Base-by-base conservation (phyloP, 2,113 vertebrate species). In the Tupaia chinensis region DNA sequence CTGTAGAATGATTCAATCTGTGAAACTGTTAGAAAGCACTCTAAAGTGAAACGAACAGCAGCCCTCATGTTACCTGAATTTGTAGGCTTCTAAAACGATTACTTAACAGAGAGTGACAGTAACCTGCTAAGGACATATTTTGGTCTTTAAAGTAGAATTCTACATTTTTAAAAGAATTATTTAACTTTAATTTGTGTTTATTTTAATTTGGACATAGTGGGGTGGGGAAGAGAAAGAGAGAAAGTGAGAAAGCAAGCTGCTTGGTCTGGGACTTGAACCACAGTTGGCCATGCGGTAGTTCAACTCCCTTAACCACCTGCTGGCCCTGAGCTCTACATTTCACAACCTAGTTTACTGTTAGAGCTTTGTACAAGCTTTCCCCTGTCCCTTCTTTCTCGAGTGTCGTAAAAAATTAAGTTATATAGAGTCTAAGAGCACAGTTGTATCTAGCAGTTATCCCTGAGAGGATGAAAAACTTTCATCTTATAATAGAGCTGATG, bases 81-180 rank as follows among this genome's bases (percentile, higher is more conserved):
- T 87, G 17, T 77, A 93, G n/a, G 17, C 44, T 94, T 83, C 91
- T 74, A 92, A 94, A 83, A 95, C 32, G 84, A 10, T 22, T 73
- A 73, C 2, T 74, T 90, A 74, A 60, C 65, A 87, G 65, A 69
- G 27, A 80, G 34, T 91, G 82, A 60, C 23, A 1, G 19, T 29
- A 8, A 77, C 84, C 15, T 95, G 2, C 5, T 69, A 66, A 68
- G 13, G n/a, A 70, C 44, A 9, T 32, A n/a, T 72, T 93, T 92
- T 96, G 14, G 11, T 78, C 58, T 25, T 82, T 84, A 34, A 69
- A 32, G 56, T 53, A 44, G 69, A 83, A 96, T 76, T 56, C 4
- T 44, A 72, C 32, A 68, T 87, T 74, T 97, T 69, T 44, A 44
- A 44, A 44, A 44, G 44, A 44, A 44, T 44, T 44, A 44, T 44